Conservation (phyloP, 2,797 vertebrate genomes). For the Meriones psammophilus region DNA sequence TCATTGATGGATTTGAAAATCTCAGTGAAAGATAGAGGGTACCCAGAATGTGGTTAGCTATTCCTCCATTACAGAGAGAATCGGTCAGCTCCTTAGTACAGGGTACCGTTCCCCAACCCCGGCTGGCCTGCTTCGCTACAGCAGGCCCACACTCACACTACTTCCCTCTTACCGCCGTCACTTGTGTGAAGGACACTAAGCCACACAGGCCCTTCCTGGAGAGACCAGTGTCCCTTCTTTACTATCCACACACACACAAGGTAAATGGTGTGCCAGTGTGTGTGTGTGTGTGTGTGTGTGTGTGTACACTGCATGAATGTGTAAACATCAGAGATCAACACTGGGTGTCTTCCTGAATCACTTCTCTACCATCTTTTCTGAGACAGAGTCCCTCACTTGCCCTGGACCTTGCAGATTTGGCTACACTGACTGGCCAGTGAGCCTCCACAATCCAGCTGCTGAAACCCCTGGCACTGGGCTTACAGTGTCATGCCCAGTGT, state of each 20-base stretch:
- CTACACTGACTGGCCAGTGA: background rate
- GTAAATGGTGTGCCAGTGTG: background rate
- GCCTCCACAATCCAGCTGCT: background rate
- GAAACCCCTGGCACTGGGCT: too few relatives aligned
- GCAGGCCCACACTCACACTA: background rate
- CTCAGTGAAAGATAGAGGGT: background rate
- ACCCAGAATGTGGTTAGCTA: background rate
- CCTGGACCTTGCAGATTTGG: background rate
- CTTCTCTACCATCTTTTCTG: background rate
- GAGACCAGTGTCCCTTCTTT: background rate
- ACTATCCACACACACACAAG: background rate
- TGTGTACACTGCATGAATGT: background rate
- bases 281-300: background rate
- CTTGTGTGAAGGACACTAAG: too few relatives aligned
- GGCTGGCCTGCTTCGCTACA: background rate
- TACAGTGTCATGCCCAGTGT: background rate
- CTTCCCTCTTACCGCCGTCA: background rate
- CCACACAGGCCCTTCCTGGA: background rate
- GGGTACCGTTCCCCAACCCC: background rate
- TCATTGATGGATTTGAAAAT: background rate
- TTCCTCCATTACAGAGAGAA: background rate
- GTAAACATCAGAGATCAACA: background rate
- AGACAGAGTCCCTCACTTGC: background rate
- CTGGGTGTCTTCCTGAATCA: background rate
- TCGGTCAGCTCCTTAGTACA: background rate